Percentiles rank a stretch among this genome's conserved stretches.
These are phyloP conservation scores for Acleris holmiana DNA, from an alignment of 2,888 invertebrate genomes.

Conservation along the genomic window DNA sequence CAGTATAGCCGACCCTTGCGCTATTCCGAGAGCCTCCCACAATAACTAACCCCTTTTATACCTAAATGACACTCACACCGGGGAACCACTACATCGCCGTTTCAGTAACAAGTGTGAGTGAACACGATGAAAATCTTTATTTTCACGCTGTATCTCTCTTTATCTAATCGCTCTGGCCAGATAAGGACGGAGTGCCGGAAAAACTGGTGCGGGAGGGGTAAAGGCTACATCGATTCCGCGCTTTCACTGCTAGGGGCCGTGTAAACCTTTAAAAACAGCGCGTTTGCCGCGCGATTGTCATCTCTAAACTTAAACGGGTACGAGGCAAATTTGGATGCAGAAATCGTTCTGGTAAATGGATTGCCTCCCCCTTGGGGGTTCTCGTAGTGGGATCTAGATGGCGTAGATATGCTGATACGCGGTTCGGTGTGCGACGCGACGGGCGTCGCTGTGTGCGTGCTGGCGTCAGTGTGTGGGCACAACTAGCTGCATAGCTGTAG, in stretches of 20 bases:
- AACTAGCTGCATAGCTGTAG: conserved; percentile 67
- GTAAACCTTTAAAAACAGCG: conserved; percentile 84
- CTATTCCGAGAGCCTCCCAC: conserved; percentile 67
- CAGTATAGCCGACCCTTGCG: conserved; percentile 70
- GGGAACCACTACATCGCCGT: conserved; percentile 64
- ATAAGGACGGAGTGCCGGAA: conserved; percentile 84
- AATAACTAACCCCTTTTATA: conserved; percentile 58
- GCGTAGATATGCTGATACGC: conserved; percentile 83
- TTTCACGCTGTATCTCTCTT: conserved; percentile 85
- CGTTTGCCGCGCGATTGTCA: conserved; percentile 79
- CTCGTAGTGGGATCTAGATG: conserved; percentile 84
- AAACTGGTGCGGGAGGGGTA: conserved; percentile 83
- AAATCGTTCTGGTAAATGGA: conserved; percentile 77
- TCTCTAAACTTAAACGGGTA: conserved; percentile 74
- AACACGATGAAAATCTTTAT: conserved; percentile 85
- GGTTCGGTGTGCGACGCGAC: conserved; percentile 64
- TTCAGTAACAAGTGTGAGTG: conserved; percentile 76
- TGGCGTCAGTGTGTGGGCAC: conserved; percentile 68
- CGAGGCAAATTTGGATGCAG: conserved; percentile 71
- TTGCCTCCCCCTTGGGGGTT: conserved; percentile 84
- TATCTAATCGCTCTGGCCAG: conserved; percentile 83
- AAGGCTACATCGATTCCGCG: conserved; percentile 85
- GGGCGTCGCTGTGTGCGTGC: conserved; percentile 55
- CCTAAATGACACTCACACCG: conserved; percentile 68
- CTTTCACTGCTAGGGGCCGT: conserved; percentile 85